These are phyloP conservation scores for Notoglanidium macrostoma DNA, from an alignment of 2,797 vertebrate genomes.

Conservation along the genomic window DNA sequence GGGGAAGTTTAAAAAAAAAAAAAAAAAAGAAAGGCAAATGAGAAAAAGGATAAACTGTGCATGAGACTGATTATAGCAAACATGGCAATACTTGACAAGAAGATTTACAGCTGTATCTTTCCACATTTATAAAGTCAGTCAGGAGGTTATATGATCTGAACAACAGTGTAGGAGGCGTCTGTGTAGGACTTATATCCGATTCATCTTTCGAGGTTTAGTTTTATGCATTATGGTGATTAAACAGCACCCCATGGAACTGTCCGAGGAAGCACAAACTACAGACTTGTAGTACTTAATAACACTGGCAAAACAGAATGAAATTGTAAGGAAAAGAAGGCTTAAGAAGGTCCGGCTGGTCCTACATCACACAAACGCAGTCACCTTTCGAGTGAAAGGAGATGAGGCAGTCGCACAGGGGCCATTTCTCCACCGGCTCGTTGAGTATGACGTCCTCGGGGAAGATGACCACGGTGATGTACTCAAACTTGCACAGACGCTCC, in stretches of 20 bases:
- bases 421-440: slow-evolving; percentile 93
- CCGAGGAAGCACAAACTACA: not conserved
- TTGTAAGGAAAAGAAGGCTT: not conserved
- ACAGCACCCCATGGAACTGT: not conserved
- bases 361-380: slow-evolving; percentile 57
- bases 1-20: not conserved
- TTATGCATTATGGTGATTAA: not conserved
- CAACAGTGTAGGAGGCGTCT: not conserved
- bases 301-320: not conserved
- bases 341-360: not conserved
- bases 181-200: not conserved
- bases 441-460: slow-evolving; percentile 97
- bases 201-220: not conserved
- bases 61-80: not conserved
- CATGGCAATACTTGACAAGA: not conserved
- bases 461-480: slow-evolving; percentile 96
- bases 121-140: not conserved
- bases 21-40: not conserved
- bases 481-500: slow-evolving; percentile 95
- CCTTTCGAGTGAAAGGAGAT: slow-evolving; percentile 99
- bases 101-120: not conserved
- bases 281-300: not conserved
- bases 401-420: slow-evolving; percentile 96
- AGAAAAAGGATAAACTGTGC: not conserved
- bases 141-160: not conserved